Base-by-base conservation (phyloP, 2,888 invertebrate species). In the Plemyria rubiginata region DNA sequence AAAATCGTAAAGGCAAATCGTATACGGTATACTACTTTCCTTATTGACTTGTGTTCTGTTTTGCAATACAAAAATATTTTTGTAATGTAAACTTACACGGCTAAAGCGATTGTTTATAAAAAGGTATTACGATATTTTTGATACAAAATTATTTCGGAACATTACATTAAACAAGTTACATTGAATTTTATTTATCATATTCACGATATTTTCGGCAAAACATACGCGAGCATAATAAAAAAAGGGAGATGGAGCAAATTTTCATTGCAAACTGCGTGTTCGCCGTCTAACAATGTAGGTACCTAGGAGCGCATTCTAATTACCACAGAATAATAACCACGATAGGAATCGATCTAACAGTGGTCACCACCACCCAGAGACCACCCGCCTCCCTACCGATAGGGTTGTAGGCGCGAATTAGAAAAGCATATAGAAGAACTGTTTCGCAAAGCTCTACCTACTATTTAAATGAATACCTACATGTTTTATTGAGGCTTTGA, bases 341-440 rank as follows among this genome's bases (percentile, higher is more conserved):
- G 84, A 82, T 89, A 89, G 87, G 73, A 85, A 91, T 92, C 92
- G 90, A 91, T 90, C 91, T 91, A 88, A 87, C 88, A 77, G 76
- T 77, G 78, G 78, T 81, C 60, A 63, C 66, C 60, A 63, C 66
- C 62, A 62, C 62, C 62, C 73, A 15, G 65, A 65, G 53, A 38
- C 62, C 64, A 49, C 60, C 60, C 75, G 71, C 75, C 72, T 65
- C 72, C 75, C 54, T 38, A 29, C 11, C 43, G 8, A 3, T 51
- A 65, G 60, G 60, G 65, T 28, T 60, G 57, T 38, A 29, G 16
- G 48, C 22, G 16, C 40, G 28, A 41, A 52, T 50, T 64, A 56
- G 55, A 48, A 55, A 55, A 48, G 49, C 51, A 46, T 46, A 52
- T 48, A 28, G 40, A 16, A 43, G 8, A n/a, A 41, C 16, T 4